Base-by-base conservation (phyloP, 2,797 vertebrate genomes). In the Neosalanx taihuensis region DNA sequence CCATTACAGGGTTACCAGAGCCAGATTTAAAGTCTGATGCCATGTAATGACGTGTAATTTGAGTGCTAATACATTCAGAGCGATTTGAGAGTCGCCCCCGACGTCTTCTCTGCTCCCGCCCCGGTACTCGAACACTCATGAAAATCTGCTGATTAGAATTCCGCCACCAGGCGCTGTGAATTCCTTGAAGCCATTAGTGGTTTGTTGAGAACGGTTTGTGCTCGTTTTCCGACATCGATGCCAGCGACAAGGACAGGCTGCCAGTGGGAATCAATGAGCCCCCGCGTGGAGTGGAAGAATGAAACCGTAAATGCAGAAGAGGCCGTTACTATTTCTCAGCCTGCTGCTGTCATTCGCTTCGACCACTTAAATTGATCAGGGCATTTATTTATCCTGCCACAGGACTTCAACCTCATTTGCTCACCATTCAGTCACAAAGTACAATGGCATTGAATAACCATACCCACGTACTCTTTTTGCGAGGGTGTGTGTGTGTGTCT, bases 151-250 rank as follows among this genome's bases (percentile, higher is more conserved):
- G 79, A 89, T 89, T 89, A 89, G 76, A 81, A 84, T 89, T 83
- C 83, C 75, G 78, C 85, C 81, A 84, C 72, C 73, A 85, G 81
- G 81, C 79, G 56, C 35, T 56, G 76, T 85, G 83, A 75, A 89
- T 87, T 91, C 84, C 87, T 89, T 84, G 67, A 86, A 86, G 83
- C 86, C 83, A 90, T 91, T 91, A 89, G 86, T n/a, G 73, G 83
- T n/a, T 75, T 79, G 83, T 76, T 81, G 79, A 78, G 82, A 83
- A 82, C 58, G 82, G 81, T 85, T 64, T 61, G 80, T 9, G 7
- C 41, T 46, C 41, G 41, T 46, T 12, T 46, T 26, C 41, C 41
- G 3, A 46, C 41, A 46, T 46, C 41, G 41, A 46, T 46, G 41
- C 41, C 13, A 46, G 41, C 41, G 88, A 88, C 82, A 76, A 79